Conservation (phyloP, 2,888 invertebrate genomes). For the Meteorus colon region DNA sequence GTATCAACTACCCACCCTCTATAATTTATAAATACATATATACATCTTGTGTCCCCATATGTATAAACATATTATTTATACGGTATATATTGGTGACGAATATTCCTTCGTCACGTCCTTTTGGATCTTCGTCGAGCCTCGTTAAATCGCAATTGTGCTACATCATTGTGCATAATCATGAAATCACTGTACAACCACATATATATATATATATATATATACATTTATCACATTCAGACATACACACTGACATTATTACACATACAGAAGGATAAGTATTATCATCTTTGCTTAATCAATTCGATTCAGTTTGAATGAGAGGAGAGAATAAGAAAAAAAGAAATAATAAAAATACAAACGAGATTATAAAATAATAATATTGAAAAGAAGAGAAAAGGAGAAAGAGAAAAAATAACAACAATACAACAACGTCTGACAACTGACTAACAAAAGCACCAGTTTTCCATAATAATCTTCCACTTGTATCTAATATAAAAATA, state of each 20-base stretch:
- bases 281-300: slow-evolving; percentile 48
- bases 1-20: not conserved
- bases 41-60: slow-evolving; percentile 11
- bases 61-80: slow-evolving; percentile 37
- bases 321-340: not conserved
- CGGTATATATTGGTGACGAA: slow-evolving; percentile 45
- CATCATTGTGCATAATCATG: slow-evolving; percentile 56
- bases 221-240: no score
- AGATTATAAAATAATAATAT: slow-evolving; percentile 25
- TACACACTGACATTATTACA: not conserved
- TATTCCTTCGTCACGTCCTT: slow-evolving; percentile 57
- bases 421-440: slow-evolving; percentile 9
- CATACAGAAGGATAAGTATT: slow-evolving; percentile 30
- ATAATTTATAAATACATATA: not conserved
- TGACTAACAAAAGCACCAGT: not conserved
- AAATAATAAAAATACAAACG: slow-evolving; percentile 31
- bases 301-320: slow-evolving; percentile 40
- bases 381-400: slow-evolving; percentile 21
- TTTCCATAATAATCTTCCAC: slow-evolving; percentile 1
- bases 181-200: slow-evolving; percentile 43
- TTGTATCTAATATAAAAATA: not conserved
- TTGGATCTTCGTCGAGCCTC: slow-evolving; percentile 53
- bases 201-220: not conserved
- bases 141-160: slow-evolving; percentile 56
- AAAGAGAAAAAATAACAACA: slow-evolving; percentile 15